These are phyloP conservation scores for Thumatha senex DNA, from an alignment of 2,888 invertebrate species.

Conservation along the genomic window DNA sequence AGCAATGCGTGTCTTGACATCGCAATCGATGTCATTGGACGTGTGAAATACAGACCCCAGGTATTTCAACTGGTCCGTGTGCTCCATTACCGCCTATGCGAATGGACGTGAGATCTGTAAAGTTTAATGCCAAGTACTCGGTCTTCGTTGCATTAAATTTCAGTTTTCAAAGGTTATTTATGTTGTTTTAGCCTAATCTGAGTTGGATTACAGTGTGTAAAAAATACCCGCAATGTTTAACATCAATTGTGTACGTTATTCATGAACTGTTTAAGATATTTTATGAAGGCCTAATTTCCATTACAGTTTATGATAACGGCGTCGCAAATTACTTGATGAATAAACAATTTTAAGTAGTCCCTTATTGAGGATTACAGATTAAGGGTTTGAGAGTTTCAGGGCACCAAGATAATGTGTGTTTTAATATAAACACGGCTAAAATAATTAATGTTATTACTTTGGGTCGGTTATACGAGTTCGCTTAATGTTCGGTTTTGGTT, in stretches of 20 bases:
- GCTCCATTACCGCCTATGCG: too few relatives aligned
- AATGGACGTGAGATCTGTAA: too few relatives aligned
- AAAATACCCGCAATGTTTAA: too few relatives aligned
- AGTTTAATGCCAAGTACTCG: too few relatives aligned
- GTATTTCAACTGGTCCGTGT: too few relatives aligned
- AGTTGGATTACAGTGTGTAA: too few relatives aligned
- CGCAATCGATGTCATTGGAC: too few relatives aligned
- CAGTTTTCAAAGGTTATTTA: too few relatives aligned
- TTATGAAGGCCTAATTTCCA: conserved; percentile 33
- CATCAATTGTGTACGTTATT: conserved; percentile 11
- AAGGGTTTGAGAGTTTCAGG: not conserved
- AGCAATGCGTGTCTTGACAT: too few relatives aligned
- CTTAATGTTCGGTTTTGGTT: not conserved
- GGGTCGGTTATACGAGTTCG: not conserved
- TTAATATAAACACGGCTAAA: not conserved
- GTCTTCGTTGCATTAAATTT: too few relatives aligned
- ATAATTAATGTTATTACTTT: not conserved
- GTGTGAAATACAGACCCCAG: too few relatives aligned
- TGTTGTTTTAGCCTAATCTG: too few relatives aligned
- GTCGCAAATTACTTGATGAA: conserved; percentile 17
- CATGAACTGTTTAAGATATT: conserved; percentile 13
- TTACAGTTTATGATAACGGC: conserved; percentile 20
- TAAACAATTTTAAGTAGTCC: not conserved
- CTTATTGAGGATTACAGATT: not conserved
- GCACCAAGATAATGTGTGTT: not conserved